Percentiles rank a stretch among this genome's conserved stretches.
These are phyloP conservation scores for Cynocephalus volans DNA, from an alignment of 2,113 vertebrate species.

Conservation along the genomic window DNA sequence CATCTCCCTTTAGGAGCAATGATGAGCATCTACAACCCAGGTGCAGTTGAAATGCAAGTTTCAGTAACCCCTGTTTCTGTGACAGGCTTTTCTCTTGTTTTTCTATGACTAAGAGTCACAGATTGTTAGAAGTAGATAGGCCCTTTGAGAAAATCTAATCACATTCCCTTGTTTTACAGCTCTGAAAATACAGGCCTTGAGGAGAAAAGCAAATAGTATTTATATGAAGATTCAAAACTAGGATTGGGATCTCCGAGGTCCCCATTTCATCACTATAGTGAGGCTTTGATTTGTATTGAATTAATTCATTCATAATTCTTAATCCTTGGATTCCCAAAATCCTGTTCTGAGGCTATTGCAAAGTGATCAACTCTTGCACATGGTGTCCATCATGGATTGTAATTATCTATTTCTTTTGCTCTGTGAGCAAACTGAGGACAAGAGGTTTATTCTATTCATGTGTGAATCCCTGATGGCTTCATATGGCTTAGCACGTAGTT, in stretches of 20 bases:
- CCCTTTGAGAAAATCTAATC: background rate
- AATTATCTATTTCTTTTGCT: background rate
- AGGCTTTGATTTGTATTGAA: conserved; percentile 44
- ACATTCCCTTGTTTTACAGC: conserved; percentile 2
- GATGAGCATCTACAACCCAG: background rate
- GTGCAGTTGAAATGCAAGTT: conserved; percentile 45
- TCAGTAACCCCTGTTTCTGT: background rate
- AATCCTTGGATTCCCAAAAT: background rate
- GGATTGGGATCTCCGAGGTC: background rate
- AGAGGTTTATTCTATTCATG: background rate
- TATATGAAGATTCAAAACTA: background rate
- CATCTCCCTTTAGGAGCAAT: background rate
- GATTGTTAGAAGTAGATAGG: background rate
- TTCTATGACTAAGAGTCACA: background rate
- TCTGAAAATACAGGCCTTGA: background rate
- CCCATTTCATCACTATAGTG: background rate
- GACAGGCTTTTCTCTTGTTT: background rate
- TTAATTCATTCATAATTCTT: background rate
- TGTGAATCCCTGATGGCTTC: conserved; percentile 1
- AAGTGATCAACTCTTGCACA: background rate
- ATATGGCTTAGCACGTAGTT: background rate
- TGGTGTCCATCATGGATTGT: background rate
- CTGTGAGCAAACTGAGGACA: background rate
- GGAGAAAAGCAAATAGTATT: background rate
- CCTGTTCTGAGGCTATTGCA: background rate